Conservation (phyloP, 2,888 invertebrate species). For the Agrotis exclamationis region DNA sequence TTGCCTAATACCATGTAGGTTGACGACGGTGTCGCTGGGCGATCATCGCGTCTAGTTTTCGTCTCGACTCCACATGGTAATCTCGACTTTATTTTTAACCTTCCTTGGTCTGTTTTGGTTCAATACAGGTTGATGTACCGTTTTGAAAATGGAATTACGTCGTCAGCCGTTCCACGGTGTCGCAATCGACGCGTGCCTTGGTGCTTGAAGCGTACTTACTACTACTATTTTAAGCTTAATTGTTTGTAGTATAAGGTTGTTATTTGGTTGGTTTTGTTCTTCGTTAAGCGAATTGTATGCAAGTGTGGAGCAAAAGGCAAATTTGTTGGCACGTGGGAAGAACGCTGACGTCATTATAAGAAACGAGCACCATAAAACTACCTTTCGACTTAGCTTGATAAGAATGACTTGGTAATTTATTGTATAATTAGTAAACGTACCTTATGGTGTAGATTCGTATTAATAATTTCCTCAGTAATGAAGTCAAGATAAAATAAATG, state of each 20-base stretch:
- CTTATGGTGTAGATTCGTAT: constrained; percentile 18
- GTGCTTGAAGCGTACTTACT: constrained; percentile 68
- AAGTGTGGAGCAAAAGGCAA: constrained; percentile 61
- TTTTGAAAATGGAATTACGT: constrained; percentile 78
- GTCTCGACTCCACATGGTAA: constrained; percentile 53
- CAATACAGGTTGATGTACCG: constrained; percentile 65
- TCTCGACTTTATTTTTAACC: constrained; percentile 62
- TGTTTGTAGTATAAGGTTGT: constrained; percentile 50
- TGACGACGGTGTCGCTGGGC: constrained; percentile 76
- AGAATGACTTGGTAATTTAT: constrained; percentile 39
- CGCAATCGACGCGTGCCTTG: constrained; percentile 87
- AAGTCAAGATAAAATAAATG: constrained; percentile 15
- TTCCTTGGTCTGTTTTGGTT: constrained; percentile 60
- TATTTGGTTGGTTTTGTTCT: constrained; percentile 53
- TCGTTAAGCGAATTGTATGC: constrained; percentile 65
- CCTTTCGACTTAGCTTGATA: constrained; percentile 54
- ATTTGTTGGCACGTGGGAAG: constrained; percentile 77
- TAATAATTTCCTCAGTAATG: constrained; percentile 11
- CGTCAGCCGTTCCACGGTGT: constrained; percentile 72
- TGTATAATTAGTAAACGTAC: constrained; percentile 35
- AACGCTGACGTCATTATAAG: constrained; percentile 78
- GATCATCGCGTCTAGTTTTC: constrained; percentile 78
- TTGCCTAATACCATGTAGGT: constrained; percentile 87
- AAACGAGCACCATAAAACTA: constrained; percentile 64
- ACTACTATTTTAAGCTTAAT: constrained; percentile 71